Conservation (phyloP, 2,113 vertebrate species). For the Oncorhynchus masou region DNA sequence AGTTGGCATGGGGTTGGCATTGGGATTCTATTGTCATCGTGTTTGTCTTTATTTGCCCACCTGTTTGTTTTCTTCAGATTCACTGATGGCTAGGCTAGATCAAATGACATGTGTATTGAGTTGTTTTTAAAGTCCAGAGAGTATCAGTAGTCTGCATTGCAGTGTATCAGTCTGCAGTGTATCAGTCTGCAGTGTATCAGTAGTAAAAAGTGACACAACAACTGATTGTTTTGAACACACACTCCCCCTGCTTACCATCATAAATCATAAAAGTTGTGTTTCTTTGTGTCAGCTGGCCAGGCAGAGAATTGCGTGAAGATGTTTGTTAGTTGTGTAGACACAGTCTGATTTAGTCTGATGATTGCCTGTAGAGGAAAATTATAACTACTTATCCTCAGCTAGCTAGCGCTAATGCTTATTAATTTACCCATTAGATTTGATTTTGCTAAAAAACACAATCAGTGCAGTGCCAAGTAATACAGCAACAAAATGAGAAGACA, state of each 20-base stretch:
- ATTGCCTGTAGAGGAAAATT: neutral
- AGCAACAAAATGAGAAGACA: too few relatives aligned
- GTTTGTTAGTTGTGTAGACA: constrained; percentile 1
- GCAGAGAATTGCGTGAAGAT: neutral
- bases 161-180: too few relatives aligned
- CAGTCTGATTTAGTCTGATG: neutral
- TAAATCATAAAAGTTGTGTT: neutral
- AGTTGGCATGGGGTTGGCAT: too few relatives aligned
- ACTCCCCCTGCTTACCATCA: neutral
- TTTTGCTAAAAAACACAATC: constrained; percentile 10
- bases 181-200: too few relatives aligned
- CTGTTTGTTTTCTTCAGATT: too few relatives aligned
- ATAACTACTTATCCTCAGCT: constrained; percentile 7
- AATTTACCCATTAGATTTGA: constrained; percentile 21
- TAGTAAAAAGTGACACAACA: neutral
- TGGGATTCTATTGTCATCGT: too few relatives aligned
- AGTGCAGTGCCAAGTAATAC: neutral
- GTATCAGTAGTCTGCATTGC: too few relatives aligned
- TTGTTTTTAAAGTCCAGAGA: too few relatives aligned
- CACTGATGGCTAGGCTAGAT: too few relatives aligned
- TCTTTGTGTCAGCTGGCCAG: constrained; percentile 1
- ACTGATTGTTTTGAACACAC: neutral
- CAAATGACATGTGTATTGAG: too few relatives aligned
- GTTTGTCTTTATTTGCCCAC: too few relatives aligned
- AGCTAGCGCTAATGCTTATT: constrained; percentile 19